Conservation (phyloP, 2,797 vertebrate genomes). For the Podarcis lilfordi region DNA sequence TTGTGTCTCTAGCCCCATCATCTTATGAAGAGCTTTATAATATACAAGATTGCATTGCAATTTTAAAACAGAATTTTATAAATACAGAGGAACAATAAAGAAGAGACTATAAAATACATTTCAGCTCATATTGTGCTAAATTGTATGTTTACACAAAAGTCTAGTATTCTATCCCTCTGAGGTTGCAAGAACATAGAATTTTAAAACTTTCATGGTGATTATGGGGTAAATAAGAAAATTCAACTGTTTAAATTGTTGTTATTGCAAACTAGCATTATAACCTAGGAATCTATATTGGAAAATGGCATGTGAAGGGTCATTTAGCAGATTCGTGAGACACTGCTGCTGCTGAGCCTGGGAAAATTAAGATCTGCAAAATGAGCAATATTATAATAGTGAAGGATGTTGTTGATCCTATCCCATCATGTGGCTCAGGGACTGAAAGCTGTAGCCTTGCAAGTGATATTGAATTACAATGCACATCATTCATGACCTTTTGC, state of each 20-base stretch:
- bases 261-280: slow-evolving; percentile 17
- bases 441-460: neutral
- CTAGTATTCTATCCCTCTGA: slow-evolving; percentile 18
- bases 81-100: slow-evolving; percentile 27
- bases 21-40: neutral
- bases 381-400: neutral
- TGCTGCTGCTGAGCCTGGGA: neutral
- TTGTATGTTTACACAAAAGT: slow-evolving; percentile 20
- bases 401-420: neutral
- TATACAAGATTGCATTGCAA: neutral
- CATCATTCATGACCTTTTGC: neutral
- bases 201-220: neutral
- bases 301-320: neutral
- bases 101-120: slow-evolving; percentile 6
- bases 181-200: neutral
- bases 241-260: slow-evolving; percentile 30
- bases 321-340: neutral
- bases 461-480: neutral
- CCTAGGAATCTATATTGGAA: slow-evolving; percentile 29
- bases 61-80: slow-evolving; percentile 38
- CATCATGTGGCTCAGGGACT: neutral
- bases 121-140: slow-evolving; percentile 47
- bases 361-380: neutral
- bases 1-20: neutral
- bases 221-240: slow-evolving; percentile 20